Conservation (phyloP, 2,113 vertebrate species). For the Cardinalis cardinalis region DNA sequence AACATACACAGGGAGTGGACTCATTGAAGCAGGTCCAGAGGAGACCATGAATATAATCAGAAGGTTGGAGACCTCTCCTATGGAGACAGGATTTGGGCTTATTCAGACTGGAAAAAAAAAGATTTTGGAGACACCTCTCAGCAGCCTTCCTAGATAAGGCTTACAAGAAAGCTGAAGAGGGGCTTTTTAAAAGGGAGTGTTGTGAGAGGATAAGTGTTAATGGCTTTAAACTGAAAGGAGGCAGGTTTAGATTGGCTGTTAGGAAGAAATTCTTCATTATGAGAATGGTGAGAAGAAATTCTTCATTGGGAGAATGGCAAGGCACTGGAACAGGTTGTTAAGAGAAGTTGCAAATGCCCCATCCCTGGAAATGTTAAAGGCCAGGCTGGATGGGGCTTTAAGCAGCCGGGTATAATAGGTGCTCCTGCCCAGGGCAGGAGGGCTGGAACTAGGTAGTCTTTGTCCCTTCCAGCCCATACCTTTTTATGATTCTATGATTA, state of each 20-base stretch:
- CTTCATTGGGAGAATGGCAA: not conserved
- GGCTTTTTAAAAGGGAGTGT: not conserved
- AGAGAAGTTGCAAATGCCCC: not conserved
- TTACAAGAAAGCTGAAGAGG: not conserved
- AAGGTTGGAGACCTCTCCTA: not conserved
- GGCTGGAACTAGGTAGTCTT: not conserved
- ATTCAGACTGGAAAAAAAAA: not conserved
- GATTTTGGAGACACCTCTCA: not conserved
- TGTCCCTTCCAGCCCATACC: not conserved
- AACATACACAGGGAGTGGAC: not conserved
- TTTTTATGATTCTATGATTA: not conserved
- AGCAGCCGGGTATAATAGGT: not conserved
- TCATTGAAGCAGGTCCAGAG: not conserved
- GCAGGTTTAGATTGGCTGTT: not conserved
- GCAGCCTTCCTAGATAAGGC: not conserved
- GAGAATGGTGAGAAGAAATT: not conserved
- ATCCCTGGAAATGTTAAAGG: not conserved
- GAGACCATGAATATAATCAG: not conserved
- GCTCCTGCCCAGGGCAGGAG: too few relatives aligned
- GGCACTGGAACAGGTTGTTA: not conserved
- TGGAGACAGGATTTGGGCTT: not conserved
- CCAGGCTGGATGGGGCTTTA: not conserved
- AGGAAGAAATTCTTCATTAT: not conserved
- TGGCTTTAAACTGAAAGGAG: not conserved
- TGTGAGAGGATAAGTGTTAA: not conserved